Evolutionary conservation across 2,888 invertebrate genomes (phyloP).

Genomic region (Helleia helle): DNA sequence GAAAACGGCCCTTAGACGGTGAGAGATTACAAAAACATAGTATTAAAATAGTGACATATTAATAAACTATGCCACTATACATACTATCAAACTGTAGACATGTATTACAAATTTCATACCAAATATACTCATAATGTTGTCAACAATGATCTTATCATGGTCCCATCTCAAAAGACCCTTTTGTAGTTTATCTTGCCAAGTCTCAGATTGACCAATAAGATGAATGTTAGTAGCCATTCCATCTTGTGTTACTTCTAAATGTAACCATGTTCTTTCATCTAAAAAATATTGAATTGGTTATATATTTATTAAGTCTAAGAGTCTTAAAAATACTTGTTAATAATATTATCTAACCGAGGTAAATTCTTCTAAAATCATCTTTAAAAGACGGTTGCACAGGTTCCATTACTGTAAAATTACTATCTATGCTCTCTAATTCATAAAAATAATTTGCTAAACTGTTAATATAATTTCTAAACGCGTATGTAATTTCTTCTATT

Average conservation of each 20-base stretch:
- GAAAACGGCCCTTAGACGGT: too few relatives aligned
- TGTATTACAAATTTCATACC: slow-evolving; percentile 34
- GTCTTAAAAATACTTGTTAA: not conserved
- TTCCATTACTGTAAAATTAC: slow-evolving; percentile 46
- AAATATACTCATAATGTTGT: slow-evolving; percentile 48
- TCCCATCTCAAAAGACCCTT: slow-evolving; percentile 48
- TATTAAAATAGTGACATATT: too few relatives aligned
- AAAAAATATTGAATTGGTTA: slow-evolving; percentile 11
- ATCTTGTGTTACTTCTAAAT: slow-evolving; percentile 49
- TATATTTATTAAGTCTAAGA: too few relatives aligned
- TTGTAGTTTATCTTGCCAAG: slow-evolving; percentile 47
- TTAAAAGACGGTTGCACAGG: slow-evolving; percentile 45
- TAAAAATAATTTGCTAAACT: slow-evolving; percentile 40
- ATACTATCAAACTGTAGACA: too few relatives aligned
- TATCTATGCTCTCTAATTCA: slow-evolving; percentile 48
- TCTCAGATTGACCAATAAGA: slow-evolving; percentile 45
- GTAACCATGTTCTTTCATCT: slow-evolving; percentile 57
- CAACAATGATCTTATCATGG: slow-evolving; percentile 53
- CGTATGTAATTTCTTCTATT: slow-evolving; percentile 34
- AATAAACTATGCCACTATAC: too few relatives aligned
- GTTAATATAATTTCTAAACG: slow-evolving; percentile 32
- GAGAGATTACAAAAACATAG: too few relatives aligned
- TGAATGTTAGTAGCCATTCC: slow-evolving; percentile 50
- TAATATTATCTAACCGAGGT: slow-evolving; percentile 35
- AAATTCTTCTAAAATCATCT: slow-evolving; percentile 52